Evolutionary conservation across 2,797 vertebrate species (phyloP).

Genomic region (Thamnophis elegans): DNA sequence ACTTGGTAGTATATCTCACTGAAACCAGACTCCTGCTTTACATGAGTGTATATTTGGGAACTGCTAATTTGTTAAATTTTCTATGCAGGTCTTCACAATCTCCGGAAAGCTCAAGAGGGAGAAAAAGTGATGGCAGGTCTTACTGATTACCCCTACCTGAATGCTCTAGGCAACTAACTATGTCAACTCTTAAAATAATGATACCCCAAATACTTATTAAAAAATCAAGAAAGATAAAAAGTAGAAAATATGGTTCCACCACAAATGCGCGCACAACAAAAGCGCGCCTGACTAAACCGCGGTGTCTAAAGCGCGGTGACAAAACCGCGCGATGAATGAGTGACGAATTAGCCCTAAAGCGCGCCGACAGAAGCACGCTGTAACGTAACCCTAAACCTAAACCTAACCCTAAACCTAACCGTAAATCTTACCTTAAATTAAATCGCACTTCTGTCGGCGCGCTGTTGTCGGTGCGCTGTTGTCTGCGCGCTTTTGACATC

Average conservation of each 20-base stretch:
- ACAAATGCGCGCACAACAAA: no score
- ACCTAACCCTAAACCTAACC: no score
- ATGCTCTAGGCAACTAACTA: not conserved
- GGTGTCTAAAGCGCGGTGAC: no score
- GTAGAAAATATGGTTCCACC: not conserved
- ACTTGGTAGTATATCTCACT: not conserved
- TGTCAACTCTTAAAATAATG: not conserved
- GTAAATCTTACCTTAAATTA: no score
- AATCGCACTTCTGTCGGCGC: no score
- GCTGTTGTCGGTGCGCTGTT: no score
- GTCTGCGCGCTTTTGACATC: no score
- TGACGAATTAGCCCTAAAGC: no score
- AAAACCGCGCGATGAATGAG: no score
- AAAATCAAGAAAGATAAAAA: not conserved
- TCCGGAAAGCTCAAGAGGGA: not conserved
- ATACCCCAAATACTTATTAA: not conserved
- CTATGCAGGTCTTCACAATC: not conserved
- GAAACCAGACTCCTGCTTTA: not conserved
- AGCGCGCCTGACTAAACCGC: no score
- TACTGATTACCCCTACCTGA: not conserved
- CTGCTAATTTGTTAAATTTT: constrained; percentile 27
- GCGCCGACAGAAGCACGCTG: no score
- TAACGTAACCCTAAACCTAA: no score
- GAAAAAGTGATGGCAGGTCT: not conserved
- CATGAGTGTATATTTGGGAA: not conserved